A percentile compares a stretch with the other conserved stretches of the same genome.
These are phyloP conservation scores for Chelon auratus DNA, from an alignment of 2,797 vertebrate species.

Conservation along the genomic window DNA sequence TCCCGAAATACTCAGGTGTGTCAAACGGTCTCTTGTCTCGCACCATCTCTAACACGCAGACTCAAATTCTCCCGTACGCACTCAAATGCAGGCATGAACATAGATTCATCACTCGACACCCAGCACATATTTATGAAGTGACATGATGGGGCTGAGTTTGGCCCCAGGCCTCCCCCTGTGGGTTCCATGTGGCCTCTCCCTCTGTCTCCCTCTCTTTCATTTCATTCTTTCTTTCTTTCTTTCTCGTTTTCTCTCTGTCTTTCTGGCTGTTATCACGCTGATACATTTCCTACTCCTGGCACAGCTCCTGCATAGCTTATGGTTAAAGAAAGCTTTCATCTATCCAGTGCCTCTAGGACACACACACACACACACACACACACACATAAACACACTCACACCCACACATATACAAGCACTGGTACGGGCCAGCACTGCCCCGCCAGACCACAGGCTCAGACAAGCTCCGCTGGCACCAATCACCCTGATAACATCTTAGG, in stretches of 20 bases:
- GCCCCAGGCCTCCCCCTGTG: conserved; percentile 66
- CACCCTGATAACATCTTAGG: conserved; percentile 83
- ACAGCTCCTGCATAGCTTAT: conserved; percentile 86
- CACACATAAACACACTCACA: conserved; percentile 44
- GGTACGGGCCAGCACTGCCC: conserved; percentile 80
- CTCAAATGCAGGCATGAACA: conserved; percentile 37
- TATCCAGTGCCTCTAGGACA: conserved; percentile 85
- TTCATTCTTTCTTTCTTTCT: conserved; percentile 49
- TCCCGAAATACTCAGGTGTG: conserved; percentile 66
- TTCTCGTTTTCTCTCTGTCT: conserved; percentile 67
- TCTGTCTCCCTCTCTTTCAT: conserved; percentile 25
- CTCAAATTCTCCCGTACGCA: conserved; percentile 31
- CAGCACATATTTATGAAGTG: conserved; percentile 72
- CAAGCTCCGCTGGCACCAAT: conserved; percentile 85
- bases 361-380: conserved; percentile 64
- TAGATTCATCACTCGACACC: conserved; percentile 62
- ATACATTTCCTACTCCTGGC: conserved; percentile 86
- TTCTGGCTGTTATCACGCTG: conserved; percentile 84
- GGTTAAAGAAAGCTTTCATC: conserved; percentile 87
- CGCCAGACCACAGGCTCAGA: conserved; percentile 82
- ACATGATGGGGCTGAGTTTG: conserved; percentile 65
- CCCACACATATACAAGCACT: conserved; percentile 58
- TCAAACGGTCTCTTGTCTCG: conserved; percentile 57
- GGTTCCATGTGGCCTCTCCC: conserved; percentile 58
- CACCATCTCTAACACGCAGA: conserved; percentile 19